Conservation (phyloP, 2,113 vertebrate genomes). For the Colossoma macropomum region DNA sequence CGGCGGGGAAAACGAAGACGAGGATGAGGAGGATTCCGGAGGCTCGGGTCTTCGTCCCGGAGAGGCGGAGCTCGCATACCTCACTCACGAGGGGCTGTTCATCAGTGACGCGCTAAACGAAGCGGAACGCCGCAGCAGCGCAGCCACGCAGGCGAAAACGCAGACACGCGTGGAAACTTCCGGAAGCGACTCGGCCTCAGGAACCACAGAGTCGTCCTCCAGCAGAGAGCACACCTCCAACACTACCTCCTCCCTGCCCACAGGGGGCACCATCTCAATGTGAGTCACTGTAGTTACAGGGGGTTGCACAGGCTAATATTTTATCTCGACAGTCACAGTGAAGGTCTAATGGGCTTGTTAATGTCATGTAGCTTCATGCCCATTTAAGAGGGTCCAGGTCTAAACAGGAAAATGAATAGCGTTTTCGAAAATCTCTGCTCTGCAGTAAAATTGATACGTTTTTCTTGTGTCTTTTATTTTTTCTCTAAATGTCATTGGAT, state of each 20-base stretch:
- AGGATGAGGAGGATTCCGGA: not conserved
- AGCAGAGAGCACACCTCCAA: slow-evolving; percentile 80
- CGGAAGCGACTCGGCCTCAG: slow-evolving; percentile 81
- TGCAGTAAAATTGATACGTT: too few relatives aligned
- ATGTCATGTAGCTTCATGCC: too few relatives aligned
- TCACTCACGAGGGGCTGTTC: slow-evolving; percentile 95
- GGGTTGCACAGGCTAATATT: too few relatives aligned
- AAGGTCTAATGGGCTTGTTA: too few relatives aligned
- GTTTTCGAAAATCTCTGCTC: too few relatives aligned
- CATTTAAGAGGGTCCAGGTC: too few relatives aligned
- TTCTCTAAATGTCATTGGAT: too few relatives aligned
- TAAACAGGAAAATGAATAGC: too few relatives aligned
- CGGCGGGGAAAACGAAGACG: slow-evolving; percentile 55
- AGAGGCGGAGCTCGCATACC: slow-evolving; percentile 91
- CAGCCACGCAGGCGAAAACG: slow-evolving; percentile 46
- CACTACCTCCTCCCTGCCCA: slow-evolving; percentile 71
- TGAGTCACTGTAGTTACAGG: slow-evolving; percentile 67
- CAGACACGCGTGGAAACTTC: slow-evolving; percentile 70
- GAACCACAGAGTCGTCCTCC: slow-evolving; percentile 82
- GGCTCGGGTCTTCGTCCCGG: slow-evolving; percentile 38
- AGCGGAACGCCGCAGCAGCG: slow-evolving; percentile 69
- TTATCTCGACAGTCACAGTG: too few relatives aligned
- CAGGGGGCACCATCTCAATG: slow-evolving; percentile 76
- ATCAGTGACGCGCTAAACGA: slow-evolving; percentile 91
- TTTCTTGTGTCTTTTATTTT: too few relatives aligned